phyloP scores from a whole-genome alignment of 1,140 invertebrate species.

The Drosophila nigromelanica region DNA sequence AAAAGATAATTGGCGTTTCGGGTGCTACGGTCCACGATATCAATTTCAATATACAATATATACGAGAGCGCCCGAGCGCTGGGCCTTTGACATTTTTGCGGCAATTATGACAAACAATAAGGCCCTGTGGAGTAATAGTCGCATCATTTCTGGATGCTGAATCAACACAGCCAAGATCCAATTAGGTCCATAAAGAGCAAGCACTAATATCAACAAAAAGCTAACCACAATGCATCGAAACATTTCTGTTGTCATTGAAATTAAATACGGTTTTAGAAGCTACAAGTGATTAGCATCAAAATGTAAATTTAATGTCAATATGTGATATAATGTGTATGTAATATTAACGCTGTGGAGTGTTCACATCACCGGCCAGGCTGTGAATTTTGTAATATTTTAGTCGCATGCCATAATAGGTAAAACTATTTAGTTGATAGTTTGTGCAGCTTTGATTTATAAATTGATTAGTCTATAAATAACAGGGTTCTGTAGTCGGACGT shows the following conservation, averaged over 20 bases:
- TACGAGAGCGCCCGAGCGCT: constrained; percentile 4
- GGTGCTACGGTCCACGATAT: constrained; percentile 32
- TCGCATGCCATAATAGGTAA: no score
- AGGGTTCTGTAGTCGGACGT: no score
- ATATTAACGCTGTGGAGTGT: no score
- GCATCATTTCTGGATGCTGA: constrained; percentile 34
- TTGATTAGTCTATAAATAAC: no score
- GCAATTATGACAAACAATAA: constrained; percentile 75
- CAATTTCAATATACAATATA: constrained; percentile 66
- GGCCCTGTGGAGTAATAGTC: constrained; percentile 27
- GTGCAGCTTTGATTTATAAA: no score
- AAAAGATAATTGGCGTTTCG: constrained; percentile 81
- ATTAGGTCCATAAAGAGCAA: constrained; percentile 53
- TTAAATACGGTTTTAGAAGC: no score
- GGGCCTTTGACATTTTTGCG: constrained; percentile 42
- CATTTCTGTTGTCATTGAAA: background rate
- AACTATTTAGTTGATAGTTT: no score
- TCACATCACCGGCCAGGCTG: no score
- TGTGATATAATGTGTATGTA: no score
- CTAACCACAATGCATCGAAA: background rate
- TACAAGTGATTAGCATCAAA: no score
- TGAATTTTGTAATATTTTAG: no score
- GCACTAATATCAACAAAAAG: constrained; percentile 4
- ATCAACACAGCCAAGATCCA: constrained; percentile 68
- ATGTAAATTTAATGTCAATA: no score